Percentiles rank a stretch among this genome's conserved stretches.
phyloP scores from a whole-genome alignment of 2,888 invertebrate species.

The Diloba caeruleocephala region DNA sequence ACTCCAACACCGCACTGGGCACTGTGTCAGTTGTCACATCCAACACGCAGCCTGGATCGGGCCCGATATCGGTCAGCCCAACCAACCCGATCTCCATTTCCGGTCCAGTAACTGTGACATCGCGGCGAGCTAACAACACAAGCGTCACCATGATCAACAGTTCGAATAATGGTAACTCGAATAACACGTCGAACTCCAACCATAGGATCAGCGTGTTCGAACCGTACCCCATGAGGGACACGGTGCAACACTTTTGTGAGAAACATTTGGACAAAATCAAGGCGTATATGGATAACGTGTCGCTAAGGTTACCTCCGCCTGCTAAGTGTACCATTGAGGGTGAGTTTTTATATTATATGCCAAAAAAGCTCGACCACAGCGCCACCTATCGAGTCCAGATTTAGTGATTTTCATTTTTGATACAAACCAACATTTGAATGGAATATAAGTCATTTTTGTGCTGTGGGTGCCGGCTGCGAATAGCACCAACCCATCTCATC shows the following conservation, averaged over 20 bases:
- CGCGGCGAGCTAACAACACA: constrained; percentile 91
- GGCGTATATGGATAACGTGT: constrained; percentile 96
- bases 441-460: too few relatives aligned
- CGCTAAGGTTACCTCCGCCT: constrained; percentile 95
- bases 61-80: constrained; percentile 49
- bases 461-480: too few relatives aligned
- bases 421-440: too few relatives aligned
- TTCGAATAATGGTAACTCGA: constrained; percentile 48
- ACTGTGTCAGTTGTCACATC: constrained; percentile 70
- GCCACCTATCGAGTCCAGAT: too few relatives aligned
- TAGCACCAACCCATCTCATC: too few relatives aligned
- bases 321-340: constrained; percentile 98
- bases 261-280: constrained; percentile 98
- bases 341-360: too few relatives aligned
- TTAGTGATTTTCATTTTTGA: too few relatives aligned
- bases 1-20: constrained; percentile 78
- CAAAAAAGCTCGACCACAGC: too few relatives aligned
- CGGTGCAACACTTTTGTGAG: constrained; percentile 98
- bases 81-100: constrained; percentile 77
- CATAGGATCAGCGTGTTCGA: constrained; percentile 95
- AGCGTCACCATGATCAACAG: constrained; percentile 92
- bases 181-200: constrained; percentile 63
- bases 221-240: constrained; percentile 97
- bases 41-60: constrained; percentile 42
- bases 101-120: constrained; percentile 89